A percentile compares a stretch with the other conserved stretches of the same genome.
Conservation (phyloP, 2,888 invertebrate species). For the Synanthedon tipuliformis region DNA sequence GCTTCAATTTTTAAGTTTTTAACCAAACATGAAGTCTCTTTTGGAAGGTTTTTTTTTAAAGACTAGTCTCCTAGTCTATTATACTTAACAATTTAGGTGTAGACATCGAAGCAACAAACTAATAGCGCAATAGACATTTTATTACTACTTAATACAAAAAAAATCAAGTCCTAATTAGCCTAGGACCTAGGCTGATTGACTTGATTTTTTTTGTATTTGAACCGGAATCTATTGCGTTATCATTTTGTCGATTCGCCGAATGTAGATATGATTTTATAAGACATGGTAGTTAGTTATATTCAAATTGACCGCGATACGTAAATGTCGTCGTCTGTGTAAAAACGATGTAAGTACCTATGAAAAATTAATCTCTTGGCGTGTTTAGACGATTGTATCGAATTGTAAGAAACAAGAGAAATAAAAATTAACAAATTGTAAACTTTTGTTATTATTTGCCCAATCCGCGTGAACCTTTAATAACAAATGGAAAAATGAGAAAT, state of each 20-base stretch:
- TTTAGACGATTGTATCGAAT: slow-evolving; percentile 49
- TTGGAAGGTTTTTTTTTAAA: no score
- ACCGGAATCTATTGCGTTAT: no score
- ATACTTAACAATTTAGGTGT: slow-evolving; percentile 9
- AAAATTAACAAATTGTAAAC: slow-evolving; percentile 10
- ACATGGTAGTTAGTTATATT: slow-evolving; percentile 59
- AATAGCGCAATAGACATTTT: no score
- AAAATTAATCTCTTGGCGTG: slow-evolving; percentile 37
- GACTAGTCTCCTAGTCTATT: no score
- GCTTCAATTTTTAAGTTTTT: no score
- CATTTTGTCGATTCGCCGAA: slow-evolving; percentile 8
- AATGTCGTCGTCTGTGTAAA: slow-evolving; percentile 30
- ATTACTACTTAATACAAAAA: no score
- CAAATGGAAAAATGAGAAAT: no score
- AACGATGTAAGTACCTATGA: slow-evolving; percentile 29
- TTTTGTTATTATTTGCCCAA: background rate
- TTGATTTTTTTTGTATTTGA: no score
- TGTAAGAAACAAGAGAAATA: slow-evolving; percentile 46
- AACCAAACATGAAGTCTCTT: no score
- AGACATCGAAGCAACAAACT: slow-evolving; percentile 26
- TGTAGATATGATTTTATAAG: slow-evolving; percentile 66
- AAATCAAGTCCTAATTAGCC: no score
- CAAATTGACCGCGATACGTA: slow-evolving; percentile 48
- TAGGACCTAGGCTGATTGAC: no score
- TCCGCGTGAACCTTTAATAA: background rate